These are phyloP conservation scores for Nasonovia ribisnigri DNA, from an alignment of 2,888 invertebrate genomes.

Conservation along the genomic window DNA sequence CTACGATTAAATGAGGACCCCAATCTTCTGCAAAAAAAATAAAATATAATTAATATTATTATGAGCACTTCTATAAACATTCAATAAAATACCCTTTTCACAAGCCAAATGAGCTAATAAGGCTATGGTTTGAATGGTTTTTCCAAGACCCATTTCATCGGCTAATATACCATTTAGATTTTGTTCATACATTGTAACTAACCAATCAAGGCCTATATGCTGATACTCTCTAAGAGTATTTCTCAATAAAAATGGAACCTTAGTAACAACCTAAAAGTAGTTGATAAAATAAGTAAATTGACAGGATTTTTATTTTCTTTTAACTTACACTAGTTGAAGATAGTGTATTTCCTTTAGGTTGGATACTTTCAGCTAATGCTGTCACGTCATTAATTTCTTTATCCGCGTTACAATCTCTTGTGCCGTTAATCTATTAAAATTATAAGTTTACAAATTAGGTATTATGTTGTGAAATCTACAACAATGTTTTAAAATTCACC, in stretches of 20 bases:
- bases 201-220: conserved; percentile 97
- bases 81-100: conserved; percentile 76
- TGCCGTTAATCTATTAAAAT: conserved; percentile 47
- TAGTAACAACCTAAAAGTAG: conserved; percentile 81
- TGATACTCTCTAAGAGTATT: conserved; percentile 94
- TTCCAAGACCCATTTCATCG: conserved; percentile 97
- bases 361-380: conserved; percentile 93
- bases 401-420: conserved; percentile 72
- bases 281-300: neutral
- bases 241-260: conserved; percentile 92
- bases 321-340: conserved; percentile 86
- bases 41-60: neutral
- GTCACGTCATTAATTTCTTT: conserved; percentile 91
- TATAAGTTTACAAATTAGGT: neutral
- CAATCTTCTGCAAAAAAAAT: conserved; percentile 77
- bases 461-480: neutral
- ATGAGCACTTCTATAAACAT: neutral
- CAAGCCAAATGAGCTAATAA: conserved; percentile 93
- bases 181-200: conserved; percentile 95
- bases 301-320: neutral
- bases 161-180: conserved; percentile 96
- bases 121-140: conserved; percentile 97
- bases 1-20: conserved; percentile 99
- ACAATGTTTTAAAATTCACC: neutral
- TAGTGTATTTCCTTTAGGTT: conserved; percentile 97